Evolutionary conservation across 2,797 vertebrate species (phyloP).

Genomic region (Synaphobranchus kaupii): DNA sequence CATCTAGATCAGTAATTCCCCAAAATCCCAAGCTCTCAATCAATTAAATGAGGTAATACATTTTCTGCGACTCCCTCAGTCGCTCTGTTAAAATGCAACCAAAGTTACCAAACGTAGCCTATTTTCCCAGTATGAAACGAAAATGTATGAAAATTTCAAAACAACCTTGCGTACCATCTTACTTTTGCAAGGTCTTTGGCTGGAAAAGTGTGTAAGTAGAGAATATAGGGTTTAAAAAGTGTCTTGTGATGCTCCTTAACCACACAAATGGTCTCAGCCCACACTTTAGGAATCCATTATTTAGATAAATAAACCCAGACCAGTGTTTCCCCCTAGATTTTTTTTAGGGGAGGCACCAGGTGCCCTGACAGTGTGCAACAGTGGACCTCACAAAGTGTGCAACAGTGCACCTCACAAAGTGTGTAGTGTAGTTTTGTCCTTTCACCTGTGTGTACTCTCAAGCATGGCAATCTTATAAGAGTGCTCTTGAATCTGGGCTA

Average conservation of each 20-base stretch:
- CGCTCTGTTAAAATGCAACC: neutral
- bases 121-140: neutral
- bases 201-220: neutral
- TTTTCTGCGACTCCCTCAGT: neutral
- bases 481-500: too few species aligned
- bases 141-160: neutral
- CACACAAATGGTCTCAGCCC: neutral
- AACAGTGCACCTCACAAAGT: too few species aligned
- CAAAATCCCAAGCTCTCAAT: neutral
- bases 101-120: neutral
- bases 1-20: neutral
- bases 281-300: neutral
- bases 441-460: too few species aligned
- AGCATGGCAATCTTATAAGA: too few species aligned
- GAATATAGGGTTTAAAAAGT: too few species aligned
- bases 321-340: too few species aligned
- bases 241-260: neutral
- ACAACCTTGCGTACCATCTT: neutral
- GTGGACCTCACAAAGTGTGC: too few species aligned
- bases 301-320: neutral
- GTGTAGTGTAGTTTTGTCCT: too few species aligned
- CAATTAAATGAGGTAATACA: neutral
- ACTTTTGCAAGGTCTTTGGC: neutral
- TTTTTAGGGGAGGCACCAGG: too few species aligned
- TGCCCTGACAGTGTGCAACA: too few species aligned